Percentiles rank a stretch among this genome's conserved stretches.
Conservation (phyloP, 64 coral and sea anemone species). For the Pocillopora verrucosa region DNA sequence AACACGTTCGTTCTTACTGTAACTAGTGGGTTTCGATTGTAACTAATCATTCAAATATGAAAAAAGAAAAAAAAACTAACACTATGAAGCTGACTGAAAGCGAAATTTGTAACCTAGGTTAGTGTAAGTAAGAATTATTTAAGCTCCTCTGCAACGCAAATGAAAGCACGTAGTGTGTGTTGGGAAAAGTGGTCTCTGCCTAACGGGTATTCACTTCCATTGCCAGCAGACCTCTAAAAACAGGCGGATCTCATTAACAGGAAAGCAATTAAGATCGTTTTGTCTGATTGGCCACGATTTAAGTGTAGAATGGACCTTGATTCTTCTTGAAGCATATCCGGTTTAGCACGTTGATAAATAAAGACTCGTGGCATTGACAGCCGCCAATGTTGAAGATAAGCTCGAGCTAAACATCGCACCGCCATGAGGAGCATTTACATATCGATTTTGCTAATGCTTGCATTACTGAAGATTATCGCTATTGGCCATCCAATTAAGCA, state of each 20-base stretch:
- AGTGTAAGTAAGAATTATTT: no score
- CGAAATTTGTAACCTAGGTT: no score
- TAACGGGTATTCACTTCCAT: not conserved
- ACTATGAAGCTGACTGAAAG: no score
- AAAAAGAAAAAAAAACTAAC: no score
- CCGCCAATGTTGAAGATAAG: slow-evolving; percentile 12
- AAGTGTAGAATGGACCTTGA: not conserved
- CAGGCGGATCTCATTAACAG: slow-evolving; percentile 11
- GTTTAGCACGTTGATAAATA: slow-evolving; percentile 31
- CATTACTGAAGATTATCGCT: slow-evolving; percentile 22
- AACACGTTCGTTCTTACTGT: no score
- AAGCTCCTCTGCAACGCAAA: no score
- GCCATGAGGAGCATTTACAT: not conserved
- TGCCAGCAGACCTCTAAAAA: not conserved
- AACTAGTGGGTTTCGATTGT: no score
- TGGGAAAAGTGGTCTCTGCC: no score
- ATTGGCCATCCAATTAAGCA: slow-evolving; percentile 31
- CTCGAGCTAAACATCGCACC: not conserved
- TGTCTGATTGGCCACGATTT: slow-evolving; percentile 8
- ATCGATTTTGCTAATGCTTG: slow-evolving; percentile 19
- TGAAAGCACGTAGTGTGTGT: no score
- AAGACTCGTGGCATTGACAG: slow-evolving; percentile 8
- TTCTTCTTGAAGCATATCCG: slow-evolving; percentile 11
- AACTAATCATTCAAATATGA: no score
- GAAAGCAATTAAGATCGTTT: slow-evolving; percentile 17